Evolutionary conservation across 2,888 invertebrate species (phyloP).

Genomic region (Monopis laevigella): DNA sequence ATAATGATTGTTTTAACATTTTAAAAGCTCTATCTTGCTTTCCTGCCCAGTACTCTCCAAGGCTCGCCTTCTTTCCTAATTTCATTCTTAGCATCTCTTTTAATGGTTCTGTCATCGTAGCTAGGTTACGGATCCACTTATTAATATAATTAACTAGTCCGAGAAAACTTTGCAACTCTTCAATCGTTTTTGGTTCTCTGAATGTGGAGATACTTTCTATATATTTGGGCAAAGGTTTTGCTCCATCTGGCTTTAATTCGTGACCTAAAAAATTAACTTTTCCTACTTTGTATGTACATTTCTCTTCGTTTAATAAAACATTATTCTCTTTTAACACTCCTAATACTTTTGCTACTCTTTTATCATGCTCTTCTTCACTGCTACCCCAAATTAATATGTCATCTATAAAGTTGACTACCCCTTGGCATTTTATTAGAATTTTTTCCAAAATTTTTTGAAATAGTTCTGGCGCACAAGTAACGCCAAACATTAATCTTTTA

Average conservation of each 20-base stretch:
- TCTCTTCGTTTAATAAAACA: not conserved
- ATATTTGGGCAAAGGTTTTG: conserved; percentile 22
- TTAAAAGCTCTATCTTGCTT: conserved; percentile 14
- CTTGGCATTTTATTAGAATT: conserved; percentile 21
- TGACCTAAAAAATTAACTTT: conserved; percentile 10
- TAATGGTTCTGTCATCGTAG: conserved; percentile 22
- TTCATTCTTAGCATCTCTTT: conserved; percentile 16
- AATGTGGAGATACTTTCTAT: conserved; percentile 17
- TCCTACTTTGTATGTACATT: conserved; percentile 8
- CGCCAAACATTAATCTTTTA: too few relatives aligned
- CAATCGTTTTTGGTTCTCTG: conserved; percentile 18
- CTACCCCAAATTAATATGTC: conserved; percentile 21
- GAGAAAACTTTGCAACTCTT: conserved; percentile 25
- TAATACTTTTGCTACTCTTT: not conserved
- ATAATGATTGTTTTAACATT: not conserved
- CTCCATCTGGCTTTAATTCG: conserved; percentile 17
- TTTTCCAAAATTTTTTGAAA: conserved; percentile 19
- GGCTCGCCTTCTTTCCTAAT: conserved; percentile 4
- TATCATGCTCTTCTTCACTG: conserved; percentile 7
- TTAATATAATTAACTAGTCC: conserved; percentile 22
- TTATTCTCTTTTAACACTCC: not conserved
- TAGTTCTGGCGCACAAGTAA: conserved; percentile 8
- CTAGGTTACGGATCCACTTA: conserved; percentile 23
- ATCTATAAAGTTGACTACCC: conserved; percentile 23
- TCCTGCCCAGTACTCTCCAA: conserved; percentile 13